Percentiles rank a stretch among this genome's conserved stretches.
Evolutionary conservation across 1,140 invertebrate genomes (phyloP).

Genomic region (Calycopis cecrops): DNA sequence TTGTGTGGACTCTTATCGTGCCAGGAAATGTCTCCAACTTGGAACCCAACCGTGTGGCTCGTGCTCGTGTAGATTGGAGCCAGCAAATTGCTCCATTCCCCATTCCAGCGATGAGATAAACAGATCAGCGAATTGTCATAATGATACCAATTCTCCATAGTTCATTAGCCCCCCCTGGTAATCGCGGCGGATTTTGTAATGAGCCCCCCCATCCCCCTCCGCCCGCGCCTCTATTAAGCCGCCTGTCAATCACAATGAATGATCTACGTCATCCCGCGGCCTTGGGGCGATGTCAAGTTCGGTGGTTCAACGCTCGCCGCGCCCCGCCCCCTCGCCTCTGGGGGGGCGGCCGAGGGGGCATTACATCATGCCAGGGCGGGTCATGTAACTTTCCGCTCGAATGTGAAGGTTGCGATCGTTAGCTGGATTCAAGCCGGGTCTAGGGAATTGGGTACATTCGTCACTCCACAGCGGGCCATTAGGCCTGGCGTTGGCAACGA

Average conservation of each 20-base stretch:
- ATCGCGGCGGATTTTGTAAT: neutral
- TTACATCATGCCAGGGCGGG: neutral
- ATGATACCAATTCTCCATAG: constrained; percentile 6
- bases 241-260: constrained; percentile 40
- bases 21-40: too few relatives aligned
- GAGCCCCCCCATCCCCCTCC: constrained; percentile 20
- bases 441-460: too few relatives aligned
- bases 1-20: too few relatives aligned
- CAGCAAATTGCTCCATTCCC: constrained; percentile 10
- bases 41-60: too few relatives aligned
- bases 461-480: too few relatives aligned
- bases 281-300: constrained; percentile 40
- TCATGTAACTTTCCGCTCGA: too few relatives aligned
- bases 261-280: constrained; percentile 35
- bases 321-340: too few relatives aligned
- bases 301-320: constrained; percentile 34
- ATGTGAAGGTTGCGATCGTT: too few relatives aligned
- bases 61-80: too few relatives aligned
- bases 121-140: constrained; percentile 3
- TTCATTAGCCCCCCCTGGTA: constrained; percentile 4
- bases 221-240: constrained; percentile 31
- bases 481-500: too few relatives aligned
- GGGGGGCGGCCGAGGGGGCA: neutral
- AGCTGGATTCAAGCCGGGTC: too few relatives aligned
- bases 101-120: constrained; percentile 10